Base-by-base conservation (phyloP, 2,797 vertebrate genomes). In the Hyperoplus immaculatus region DNA sequence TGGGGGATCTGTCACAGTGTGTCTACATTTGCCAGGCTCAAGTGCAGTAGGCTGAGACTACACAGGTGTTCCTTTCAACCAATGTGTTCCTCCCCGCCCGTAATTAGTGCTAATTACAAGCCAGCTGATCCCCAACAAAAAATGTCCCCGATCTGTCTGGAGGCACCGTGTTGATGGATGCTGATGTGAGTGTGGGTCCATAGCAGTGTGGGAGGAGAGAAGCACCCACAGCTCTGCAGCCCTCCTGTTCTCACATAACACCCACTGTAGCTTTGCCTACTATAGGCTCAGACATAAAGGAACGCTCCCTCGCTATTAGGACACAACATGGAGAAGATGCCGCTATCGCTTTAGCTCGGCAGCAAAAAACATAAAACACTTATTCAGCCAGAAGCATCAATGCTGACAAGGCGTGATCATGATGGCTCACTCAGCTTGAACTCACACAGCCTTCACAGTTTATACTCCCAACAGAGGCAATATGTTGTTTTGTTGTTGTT, bases 171-270 rank as follows among this genome's bases (percentile, higher is more conserved):
- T 81, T 38, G 73, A 14, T 29, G 29, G 29, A 29, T 29, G 29
- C 29, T 29, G 46, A 59, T 58, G 39, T 79, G 13, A 45, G 59
- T 0, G 39, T 69, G 72, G 72, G 87, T 54, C 59, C 71, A 82
- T 72, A 84, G 82, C 46, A 39, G 89, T 86, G 81, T 85, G 88
- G 75, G 84, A 64, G 12, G 29, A 79, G 75, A 72, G 83, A 78
- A 91, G 84, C 91, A 88, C 89, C 88, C 81, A 84, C 85, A 73
- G 69, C 60, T 73, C 64, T 53, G 72, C 66, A 57, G 41, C 65
- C 68, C 72, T 69, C 50, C 74, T 71, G 78, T 50, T 18, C 61
- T 77, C 75, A 14, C 7, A 53, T 64, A 43, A 77, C 64, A 75
- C 71, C 77, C 41, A 78, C 73, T 69, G 70, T 11, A 61, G 57